phyloP scores from a whole-genome alignment of 1,140 invertebrate species.

The Rhynchophorus ferrugineus region DNA sequence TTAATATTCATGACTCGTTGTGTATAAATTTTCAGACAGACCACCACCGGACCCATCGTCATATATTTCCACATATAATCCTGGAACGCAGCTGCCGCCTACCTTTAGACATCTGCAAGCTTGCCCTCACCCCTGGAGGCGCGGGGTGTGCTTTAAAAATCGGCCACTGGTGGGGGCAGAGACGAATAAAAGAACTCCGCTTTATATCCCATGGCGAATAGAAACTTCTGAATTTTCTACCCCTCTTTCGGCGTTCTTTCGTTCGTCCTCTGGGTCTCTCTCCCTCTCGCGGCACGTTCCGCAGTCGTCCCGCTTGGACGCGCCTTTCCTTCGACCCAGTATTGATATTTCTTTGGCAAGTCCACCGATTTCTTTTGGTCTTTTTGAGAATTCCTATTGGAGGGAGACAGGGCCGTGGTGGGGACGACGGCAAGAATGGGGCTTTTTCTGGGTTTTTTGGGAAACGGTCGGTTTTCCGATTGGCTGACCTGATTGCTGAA shows the following conservation, averaged over 20 bases:
- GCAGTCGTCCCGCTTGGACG: neutral
- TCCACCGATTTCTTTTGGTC: neutral
- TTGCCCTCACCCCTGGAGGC: neutral
- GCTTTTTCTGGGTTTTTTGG: neutral
- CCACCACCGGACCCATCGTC: too few relatives aligned
- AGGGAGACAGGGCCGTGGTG: neutral
- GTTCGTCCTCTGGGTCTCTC: neutral
- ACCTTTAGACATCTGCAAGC: neutral
- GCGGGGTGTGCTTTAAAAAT: conserved; percentile 14
- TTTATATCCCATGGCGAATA: conserved; percentile 17
- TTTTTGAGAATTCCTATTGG: neutral
- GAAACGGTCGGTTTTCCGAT: neutral
- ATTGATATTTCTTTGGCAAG: conserved; percentile 7
- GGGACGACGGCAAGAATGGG: neutral
- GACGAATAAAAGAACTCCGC: conserved; percentile 14
- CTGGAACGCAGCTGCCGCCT: neutral
- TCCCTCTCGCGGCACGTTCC: neutral
- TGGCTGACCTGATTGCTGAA: conserved; percentile 1
- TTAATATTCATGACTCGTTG: too few relatives aligned
- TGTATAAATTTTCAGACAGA: too few relatives aligned
- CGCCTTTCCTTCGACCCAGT: neutral
- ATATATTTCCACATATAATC: neutral
- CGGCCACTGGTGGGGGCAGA: conserved; percentile 8
- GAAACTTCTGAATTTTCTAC: conserved; percentile 13
- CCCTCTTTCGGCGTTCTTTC: conserved; percentile 17